Evolutionary conservation across 1,140 invertebrate species (phyloP), one percentile per base, ranked within the genome.

Genomic region (Stegodyphus dumicola): DNA sequence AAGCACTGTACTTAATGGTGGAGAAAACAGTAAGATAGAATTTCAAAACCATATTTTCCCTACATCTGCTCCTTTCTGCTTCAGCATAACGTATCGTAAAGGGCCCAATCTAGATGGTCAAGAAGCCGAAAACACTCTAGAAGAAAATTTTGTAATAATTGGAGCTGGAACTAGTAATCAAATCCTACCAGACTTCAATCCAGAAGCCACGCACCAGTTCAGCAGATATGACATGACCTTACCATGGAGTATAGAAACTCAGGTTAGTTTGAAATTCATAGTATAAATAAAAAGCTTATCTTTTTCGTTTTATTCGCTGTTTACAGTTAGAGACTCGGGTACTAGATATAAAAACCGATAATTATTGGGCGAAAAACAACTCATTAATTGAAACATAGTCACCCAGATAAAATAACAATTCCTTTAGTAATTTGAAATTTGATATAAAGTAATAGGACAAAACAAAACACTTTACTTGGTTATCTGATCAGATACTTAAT

Each of bases 71-170:
- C 6, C n/a, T 0, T 83, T 75, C 11, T 83, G 80, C 33, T 49
- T 83, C n/a, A 51, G 10, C 9, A 13, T 66, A 13, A n/a, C 10
- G 13, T 83, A 83, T 15, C 80, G 80, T 48, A 83, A 83, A 64
- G 80, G 80, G 6, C 80, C 80, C 7, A 67, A 83, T 53, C 6
- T 53, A 0, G 71, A 64, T 33, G 17, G 33, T 5, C 17, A 83
- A 11, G 33, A n/a, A 53, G n/a, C 15, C 6, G 7, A 48, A 10
- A 75, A 54, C 48, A 13, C 17, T 4, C 60, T 60, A 1, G 11
- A 15, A 9, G 80, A 74, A 67, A n/a, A 66, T 2, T 75, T 75
- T 15, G 11, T 52, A 6, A n/a, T 83, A 18, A 60, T 71, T 52
- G n/a, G 52, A 18, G 7, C 7, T 6, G 53, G 67, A 15, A 49